Conservation (phyloP, 64 coral and sea anemone species). For the Actinia equina region DNA sequence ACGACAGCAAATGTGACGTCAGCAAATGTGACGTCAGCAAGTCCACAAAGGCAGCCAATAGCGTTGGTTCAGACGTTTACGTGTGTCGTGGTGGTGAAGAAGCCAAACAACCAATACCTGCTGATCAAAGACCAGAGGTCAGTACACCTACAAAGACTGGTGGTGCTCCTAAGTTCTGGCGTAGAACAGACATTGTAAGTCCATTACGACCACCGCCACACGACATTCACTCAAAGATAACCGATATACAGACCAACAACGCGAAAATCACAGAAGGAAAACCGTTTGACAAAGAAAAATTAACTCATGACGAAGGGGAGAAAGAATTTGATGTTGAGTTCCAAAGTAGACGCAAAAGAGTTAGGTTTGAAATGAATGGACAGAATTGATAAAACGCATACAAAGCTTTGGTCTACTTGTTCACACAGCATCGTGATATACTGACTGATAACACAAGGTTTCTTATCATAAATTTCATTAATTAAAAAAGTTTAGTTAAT, state of each 20-base stretch:
- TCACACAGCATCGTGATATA: no score
- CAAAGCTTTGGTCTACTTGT: no score
- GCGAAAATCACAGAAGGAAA: not conserved
- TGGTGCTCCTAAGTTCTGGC: not conserved
- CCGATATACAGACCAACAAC: not conserved
- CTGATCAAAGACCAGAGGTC: not conserved
- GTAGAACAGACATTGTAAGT: not conserved
- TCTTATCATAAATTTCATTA: no score
- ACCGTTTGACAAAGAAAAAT: not conserved
- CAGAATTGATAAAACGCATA: no score
- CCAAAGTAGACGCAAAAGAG: not conserved
- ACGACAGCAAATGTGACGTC: not conserved
- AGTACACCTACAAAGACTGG: not conserved
- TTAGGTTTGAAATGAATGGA: not conserved
- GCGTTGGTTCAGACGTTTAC: not conserved
- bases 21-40: not conserved
- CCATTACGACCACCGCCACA: not conserved
- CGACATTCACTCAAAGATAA: not conserved
- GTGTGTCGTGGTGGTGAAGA: not conserved
- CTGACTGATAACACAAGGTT: no score
- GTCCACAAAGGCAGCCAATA: not conserved
- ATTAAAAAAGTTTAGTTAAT: no score
- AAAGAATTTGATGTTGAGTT: not conserved
- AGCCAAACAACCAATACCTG: constrained; percentile 10
- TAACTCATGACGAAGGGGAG: not conserved